phyloP scores from a whole-genome alignment of 2,113 vertebrate species.

The Python bivittatus region DNA sequence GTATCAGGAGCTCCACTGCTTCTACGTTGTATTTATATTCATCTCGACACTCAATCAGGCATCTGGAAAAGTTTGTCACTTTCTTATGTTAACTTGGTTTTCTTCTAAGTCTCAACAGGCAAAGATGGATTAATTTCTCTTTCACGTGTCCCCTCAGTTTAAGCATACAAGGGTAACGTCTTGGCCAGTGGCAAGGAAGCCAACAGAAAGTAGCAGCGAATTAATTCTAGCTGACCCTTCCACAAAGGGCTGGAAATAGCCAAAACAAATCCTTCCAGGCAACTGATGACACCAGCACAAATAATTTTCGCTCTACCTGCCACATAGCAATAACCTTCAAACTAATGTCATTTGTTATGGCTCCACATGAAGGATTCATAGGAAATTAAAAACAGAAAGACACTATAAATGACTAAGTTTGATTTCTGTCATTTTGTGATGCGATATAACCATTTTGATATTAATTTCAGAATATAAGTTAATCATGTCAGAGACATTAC shows the following conservation, averaged over 20 bases:
- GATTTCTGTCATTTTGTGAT: background rate
- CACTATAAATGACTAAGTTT: background rate
- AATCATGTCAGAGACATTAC: background rate
- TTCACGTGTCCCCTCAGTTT: background rate
- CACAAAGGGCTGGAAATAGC: background rate
- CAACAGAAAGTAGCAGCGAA: background rate
- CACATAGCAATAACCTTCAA: background rate
- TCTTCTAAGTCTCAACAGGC: background rate
- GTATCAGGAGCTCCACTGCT: slow-evolving; percentile 94
- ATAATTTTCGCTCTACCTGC: background rate
- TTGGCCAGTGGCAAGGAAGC: background rate
- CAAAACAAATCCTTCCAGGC: background rate
- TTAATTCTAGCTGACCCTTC: too few relatives aligned
- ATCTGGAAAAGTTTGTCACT: slow-evolving; percentile 73
- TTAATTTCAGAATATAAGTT: background rate
- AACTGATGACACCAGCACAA: background rate
- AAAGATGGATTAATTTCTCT: background rate
- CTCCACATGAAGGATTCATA: background rate
- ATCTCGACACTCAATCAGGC: slow-evolving; percentile 96
- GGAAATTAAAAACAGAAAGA: background rate
- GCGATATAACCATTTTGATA: background rate
- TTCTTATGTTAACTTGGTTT: slow-evolving; percentile 14
- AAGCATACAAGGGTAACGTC: background rate
- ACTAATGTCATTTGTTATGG: background rate
- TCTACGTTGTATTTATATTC: slow-evolving; percentile 99